These are phyloP conservation scores for Megaceryle maxima DNA, from an alignment of 2,113 vertebrate species.

Conservation along the genomic window DNA sequence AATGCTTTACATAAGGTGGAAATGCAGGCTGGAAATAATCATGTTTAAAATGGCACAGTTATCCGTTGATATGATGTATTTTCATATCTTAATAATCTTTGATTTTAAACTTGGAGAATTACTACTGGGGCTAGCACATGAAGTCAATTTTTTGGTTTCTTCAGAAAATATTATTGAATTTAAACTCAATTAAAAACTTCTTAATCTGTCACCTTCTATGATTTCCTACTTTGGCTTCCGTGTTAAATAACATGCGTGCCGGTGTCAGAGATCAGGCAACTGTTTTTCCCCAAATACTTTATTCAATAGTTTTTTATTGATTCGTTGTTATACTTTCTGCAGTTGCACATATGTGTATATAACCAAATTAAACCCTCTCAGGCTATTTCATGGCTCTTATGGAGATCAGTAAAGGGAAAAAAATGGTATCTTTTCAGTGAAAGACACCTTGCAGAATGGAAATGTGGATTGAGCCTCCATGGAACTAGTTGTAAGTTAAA, in stretches of 20 bases:
- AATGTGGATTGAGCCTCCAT: not conserved
- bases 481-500: not conserved
- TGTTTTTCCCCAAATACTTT: not conserved
- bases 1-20: not conserved
- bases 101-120: not conserved
- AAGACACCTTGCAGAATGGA: not conserved
- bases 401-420: not conserved
- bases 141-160: not conserved
- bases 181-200: not conserved
- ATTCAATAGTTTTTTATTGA: not conserved
- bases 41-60: not conserved
- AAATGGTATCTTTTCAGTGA: not conserved
- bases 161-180: not conserved
- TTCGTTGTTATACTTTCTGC: not conserved
- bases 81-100: not conserved
- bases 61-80: not conserved
- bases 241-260: not conserved
- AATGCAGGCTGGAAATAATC: not conserved
- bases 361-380: not conserved
- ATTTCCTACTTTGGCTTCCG: not conserved
- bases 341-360: not conserved
- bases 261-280: not conserved
- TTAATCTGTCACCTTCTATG: not conserved
- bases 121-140: not conserved
- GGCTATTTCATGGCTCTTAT: not conserved